Base-by-base conservation (phyloP, 2,113 vertebrate genomes). In the Toxotes chatareus region DNA sequence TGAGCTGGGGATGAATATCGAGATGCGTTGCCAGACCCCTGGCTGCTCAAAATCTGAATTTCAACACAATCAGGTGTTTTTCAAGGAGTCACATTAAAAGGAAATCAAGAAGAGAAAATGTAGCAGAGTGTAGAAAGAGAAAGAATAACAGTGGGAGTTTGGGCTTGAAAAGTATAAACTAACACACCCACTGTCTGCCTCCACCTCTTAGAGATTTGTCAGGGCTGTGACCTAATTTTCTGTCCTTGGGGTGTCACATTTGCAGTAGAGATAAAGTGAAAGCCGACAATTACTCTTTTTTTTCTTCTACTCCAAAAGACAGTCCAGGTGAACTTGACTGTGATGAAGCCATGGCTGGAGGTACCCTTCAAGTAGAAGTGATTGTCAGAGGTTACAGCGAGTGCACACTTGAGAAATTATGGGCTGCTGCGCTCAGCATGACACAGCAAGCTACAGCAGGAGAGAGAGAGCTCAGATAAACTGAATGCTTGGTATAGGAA, bases 301-400 rank as follows among this genome's bases (percentile, higher is more conserved):
- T 67, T 73, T 51, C 47, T 79, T 68, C 8, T 42, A 56, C 36
- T 61, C 49, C 46, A 82, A 71, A 80, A 13, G 67, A 72, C 53
- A 78, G 40, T 79, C 64, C 57, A 46, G 78, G 69, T 86, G 77
- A 85, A 72, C 72, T 75, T 77, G 11, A 57, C 46, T 65, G 86
- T 68, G 73, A 79, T 64, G 31, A 56, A 85, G 78, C 69, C 69
- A 83, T 81, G 63, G 88, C 88, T 93, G 12, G 21, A 90, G 80
- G 83, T 83, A 32, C 90, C 46, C 69, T 13, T 13, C 53, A 16
- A 19, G 7, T 51, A 36, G 60, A 71, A 32, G 59, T 84, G 73
- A 81, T 69, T 67, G 40, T 68, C 11, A 51, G 56, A 27, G 86
- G 79, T 86, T 81, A 88, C 4, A 16, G 12, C 13, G 55, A 74